Conservation (phyloP, 2,113 vertebrate genomes). For the Ailuropoda melanoleuca region DNA sequence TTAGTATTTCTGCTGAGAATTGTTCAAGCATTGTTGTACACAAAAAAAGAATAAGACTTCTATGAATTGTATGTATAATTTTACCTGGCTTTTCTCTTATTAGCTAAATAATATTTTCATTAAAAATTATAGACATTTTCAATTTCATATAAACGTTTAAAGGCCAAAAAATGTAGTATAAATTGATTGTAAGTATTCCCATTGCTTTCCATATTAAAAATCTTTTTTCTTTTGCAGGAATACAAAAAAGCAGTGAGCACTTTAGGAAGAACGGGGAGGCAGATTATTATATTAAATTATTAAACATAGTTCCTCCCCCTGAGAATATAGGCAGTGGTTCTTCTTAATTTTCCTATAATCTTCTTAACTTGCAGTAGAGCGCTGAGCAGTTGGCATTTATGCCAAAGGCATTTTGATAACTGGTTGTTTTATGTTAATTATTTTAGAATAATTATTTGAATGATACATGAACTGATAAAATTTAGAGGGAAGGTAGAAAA, state of each 20-base stretch:
- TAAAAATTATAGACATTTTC: slow-evolving; percentile 38
- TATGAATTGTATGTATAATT: not conserved
- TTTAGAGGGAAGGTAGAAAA: slow-evolving; percentile 42
- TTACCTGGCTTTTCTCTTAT: not conserved
- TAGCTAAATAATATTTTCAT: slow-evolving; percentile 39
- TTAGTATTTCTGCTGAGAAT: not conserved
- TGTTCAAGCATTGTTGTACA: not conserved
- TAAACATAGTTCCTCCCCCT: not conserved
- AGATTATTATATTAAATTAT: not conserved
- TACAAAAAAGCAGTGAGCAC: not conserved
- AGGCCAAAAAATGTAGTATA: slow-evolving; percentile 10
- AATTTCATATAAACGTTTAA: slow-evolving; percentile 13
- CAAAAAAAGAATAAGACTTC: not conserved
- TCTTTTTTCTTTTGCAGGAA: not conserved
- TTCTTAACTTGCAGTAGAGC: not conserved
- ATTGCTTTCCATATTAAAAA: not conserved
- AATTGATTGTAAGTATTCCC: not conserved
- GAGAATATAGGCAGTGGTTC: not conserved
- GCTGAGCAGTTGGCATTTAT: not conserved
- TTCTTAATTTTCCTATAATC: not conserved
- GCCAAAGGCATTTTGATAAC: not conserved
- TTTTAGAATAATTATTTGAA: slow-evolving; percentile 2
- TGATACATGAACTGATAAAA: not conserved
- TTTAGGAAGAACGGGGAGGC: not conserved
- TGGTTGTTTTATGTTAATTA: slow-evolving; percentile 2